Conservation (phyloP, 2,113 vertebrate species). For the Oxyura jamaicensis region DNA sequence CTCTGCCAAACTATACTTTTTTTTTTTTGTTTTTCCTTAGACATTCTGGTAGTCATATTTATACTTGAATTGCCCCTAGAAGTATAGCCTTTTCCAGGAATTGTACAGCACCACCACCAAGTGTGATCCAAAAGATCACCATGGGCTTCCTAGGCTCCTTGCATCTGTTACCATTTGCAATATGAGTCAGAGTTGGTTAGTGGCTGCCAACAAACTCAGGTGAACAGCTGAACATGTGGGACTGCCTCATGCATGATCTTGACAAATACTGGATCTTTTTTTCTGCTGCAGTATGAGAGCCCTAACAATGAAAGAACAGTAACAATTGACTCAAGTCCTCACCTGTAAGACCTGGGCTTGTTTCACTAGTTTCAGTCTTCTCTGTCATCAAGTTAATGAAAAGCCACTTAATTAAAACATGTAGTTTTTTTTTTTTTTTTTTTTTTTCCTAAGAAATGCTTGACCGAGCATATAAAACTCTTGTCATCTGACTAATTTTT, state of each 20-base stretch:
- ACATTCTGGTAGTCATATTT: background rate
- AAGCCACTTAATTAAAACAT: background rate
- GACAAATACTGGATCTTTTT: background rate
- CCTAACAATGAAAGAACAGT: background rate
- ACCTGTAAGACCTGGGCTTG: accelerated
- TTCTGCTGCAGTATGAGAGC: background rate
- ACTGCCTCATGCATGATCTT: background rate
- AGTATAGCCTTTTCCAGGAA: background rate
- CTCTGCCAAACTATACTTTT: background rate
- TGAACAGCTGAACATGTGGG: background rate
- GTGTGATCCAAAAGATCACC: background rate
- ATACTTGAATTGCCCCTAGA: background rate
- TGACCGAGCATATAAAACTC: background rate
- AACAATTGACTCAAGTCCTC: background rate
- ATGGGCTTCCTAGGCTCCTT: background rate
- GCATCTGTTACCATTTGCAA: background rate
- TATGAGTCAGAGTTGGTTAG: background rate
- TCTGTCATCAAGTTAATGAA: background rate
- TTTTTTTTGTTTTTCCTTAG: background rate
- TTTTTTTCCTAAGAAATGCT: background rate
- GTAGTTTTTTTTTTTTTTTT: background rate
- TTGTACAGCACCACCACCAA: background rate
- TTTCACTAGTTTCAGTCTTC: background rate
- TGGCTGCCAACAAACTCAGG: background rate
- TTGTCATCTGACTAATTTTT: background rate